Base-by-base conservation (phyloP, 2,113 vertebrate genomes). In the Thunnus thynnus region DNA sequence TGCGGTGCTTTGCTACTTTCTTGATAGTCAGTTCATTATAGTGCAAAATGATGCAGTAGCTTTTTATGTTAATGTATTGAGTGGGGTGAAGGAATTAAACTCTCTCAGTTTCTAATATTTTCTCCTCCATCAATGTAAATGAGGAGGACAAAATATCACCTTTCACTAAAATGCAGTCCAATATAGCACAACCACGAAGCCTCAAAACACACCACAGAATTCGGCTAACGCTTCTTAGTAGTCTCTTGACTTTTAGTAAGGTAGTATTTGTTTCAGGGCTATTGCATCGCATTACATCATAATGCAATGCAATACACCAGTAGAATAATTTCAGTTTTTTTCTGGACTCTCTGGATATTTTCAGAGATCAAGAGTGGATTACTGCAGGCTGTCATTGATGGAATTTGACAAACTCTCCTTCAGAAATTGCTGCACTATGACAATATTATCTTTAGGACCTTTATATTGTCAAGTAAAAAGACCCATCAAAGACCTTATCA, bases 221-320 rank as follows among this genome's bases (percentile, higher is more conserved):
- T 47, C 10, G 56, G 5, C 52, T 27, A 65, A 74, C 7, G 2
- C 36, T 8, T 41, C 36, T 41, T 41, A 41, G 36, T 9, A 41
- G 9, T 41, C 1, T 41, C 9, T 9, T 2, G 36, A 41, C 36
- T 41, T 78, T 48, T 12, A 61, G 27, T 25, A n/a, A 48, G 58
- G 5, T 57, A 48, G 27, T 3, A 12, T 55, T 72, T n/a, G 13
- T 69, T 73, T 18, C 51, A 25, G 25, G n/a, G 20, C 5, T 14
- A 13, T 80, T 80, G 57, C 72, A 61, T 50, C 58, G 27, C 13
- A 25, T 82, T 82, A 62, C 70, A 82, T 82, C 65, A 76, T 64
- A 25, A 22, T 25, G 61, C 20, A 77, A 71, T 25, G 61, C 27
- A 77, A 71, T 13, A 55, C 13, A 13, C 62, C 7, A 22, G 6